A percentile compares a stretch with the other conserved stretches of the same genome.
phyloP scores from a whole-genome alignment of 2,888 invertebrate species.

The Tetragnatha montana region DNA sequence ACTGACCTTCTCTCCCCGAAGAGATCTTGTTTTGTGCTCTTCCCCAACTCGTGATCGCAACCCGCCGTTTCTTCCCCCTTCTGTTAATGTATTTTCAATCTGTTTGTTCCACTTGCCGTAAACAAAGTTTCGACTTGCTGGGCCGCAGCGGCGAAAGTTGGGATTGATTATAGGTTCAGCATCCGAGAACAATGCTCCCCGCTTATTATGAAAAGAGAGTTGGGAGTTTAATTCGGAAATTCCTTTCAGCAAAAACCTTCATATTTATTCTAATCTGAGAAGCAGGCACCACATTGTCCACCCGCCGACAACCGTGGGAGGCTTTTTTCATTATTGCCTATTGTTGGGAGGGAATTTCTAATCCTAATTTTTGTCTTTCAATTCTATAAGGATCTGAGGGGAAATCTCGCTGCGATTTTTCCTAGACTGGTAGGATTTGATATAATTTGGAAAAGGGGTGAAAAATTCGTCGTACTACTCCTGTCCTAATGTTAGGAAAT shows the following conservation, averaged over 20 bases:
- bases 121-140: conserved; percentile 37
- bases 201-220: conserved; percentile 41
- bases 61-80: conserved; percentile 16
- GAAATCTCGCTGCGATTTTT: not conserved
- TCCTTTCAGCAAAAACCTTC: conserved; percentile 46
- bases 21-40: conserved; percentile 34
- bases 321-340: conserved; percentile 3
- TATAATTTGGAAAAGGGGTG: not conserved
- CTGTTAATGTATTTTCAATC: conserved; percentile 54
- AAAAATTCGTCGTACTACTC: not conserved
- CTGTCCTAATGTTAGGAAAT: not conserved
- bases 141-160: conserved; percentile 14
- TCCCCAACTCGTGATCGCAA: conserved; percentile 54
- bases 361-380: conserved; percentile 6
- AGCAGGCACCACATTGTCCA: conserved; percentile 7
- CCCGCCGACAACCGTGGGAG: not conserved
- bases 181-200: conserved; percentile 34
- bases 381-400: not conserved
- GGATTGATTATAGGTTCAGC: conserved; percentile 39
- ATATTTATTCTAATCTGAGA: conserved; percentile 30
- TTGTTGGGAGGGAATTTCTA: not conserved
- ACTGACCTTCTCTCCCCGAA: conserved; percentile 42
- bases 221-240: conserved; percentile 47
- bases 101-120: conserved; percentile 32
- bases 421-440: conserved; percentile 8